Conservation (phyloP, 2,113 vertebrate species). For the Seriola dumerili region DNA sequence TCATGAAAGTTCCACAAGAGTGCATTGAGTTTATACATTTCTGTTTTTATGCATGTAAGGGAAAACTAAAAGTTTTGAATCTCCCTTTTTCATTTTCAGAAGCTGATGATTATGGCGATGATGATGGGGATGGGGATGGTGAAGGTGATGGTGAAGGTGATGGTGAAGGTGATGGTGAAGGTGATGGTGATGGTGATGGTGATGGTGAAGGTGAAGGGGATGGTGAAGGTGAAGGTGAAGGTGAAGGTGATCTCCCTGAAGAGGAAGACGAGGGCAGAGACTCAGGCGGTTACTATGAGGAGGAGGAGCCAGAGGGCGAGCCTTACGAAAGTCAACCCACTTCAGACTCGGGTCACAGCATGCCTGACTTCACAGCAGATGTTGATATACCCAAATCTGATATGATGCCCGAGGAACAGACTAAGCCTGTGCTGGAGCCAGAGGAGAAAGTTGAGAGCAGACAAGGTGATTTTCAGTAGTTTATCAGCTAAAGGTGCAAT, state of each 20-base stretch:
- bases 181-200: not conserved
- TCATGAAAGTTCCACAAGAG: not conserved
- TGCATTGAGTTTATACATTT: not conserved
- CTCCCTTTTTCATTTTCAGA: slow-evolving; percentile 9
- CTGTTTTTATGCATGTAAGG: not conserved
- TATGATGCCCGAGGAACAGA: slow-evolving; percentile 21
- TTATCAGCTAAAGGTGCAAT: not conserved
- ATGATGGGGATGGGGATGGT: not conserved
- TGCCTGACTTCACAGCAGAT: slow-evolving; percentile 73
- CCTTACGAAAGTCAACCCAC: slow-evolving; percentile 49
- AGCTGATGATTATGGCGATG: slow-evolving; percentile 40
- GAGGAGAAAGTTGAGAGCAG: slow-evolving; percentile 26
- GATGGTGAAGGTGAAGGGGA: fast-evolving
- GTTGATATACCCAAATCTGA: slow-evolving; percentile 67
- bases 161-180: not conserved
- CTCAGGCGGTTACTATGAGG: slow-evolving; percentile 78
- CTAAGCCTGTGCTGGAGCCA: slow-evolving; percentile 27
- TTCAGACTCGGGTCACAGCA: slow-evolving; percentile 45
- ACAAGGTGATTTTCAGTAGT: slow-evolving; percentile 55
- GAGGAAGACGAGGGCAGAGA: slow-evolving; percentile 75
- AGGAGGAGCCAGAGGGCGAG: slow-evolving; percentile 65
- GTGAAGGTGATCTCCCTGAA: slow-evolving; percentile 19
- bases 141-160: not conserved
- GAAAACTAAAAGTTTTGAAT: not conserved
- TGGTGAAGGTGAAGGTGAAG: not conserved